These are phyloP conservation scores for Trissonchulus sp. DNA, from an alignment of 2,888 invertebrate species.

Conservation along the genomic window DNA sequence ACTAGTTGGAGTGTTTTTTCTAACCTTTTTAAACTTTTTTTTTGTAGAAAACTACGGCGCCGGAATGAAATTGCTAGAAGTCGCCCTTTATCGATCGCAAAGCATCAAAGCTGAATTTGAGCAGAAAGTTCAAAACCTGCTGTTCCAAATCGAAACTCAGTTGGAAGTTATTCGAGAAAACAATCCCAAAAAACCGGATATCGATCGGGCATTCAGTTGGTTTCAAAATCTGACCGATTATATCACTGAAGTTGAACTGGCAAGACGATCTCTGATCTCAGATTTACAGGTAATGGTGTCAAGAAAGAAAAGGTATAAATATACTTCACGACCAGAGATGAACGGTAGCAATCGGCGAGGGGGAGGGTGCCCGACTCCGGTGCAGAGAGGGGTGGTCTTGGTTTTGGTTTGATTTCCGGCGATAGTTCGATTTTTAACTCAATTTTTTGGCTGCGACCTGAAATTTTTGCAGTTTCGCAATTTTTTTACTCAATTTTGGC, in stretches of 20 bases:
- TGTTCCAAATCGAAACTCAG: not conserved
- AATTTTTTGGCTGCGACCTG: too few relatives aligned
- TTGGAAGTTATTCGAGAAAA: not conserved
- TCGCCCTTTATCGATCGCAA: not conserved
- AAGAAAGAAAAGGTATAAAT: too few relatives aligned
- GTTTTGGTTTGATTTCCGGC: too few relatives aligned
- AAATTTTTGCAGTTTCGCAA: too few relatives aligned
- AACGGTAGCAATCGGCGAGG: too few relatives aligned
- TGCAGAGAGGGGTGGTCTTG: too few relatives aligned
- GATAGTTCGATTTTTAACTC: too few relatives aligned
- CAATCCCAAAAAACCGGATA: not conserved
- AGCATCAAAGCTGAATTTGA: not conserved
- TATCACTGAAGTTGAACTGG: not conserved
- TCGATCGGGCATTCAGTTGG: not conserved
- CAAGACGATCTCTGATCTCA: not conserved
- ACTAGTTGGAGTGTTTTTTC: too few relatives aligned
- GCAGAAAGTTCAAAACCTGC: not conserved
- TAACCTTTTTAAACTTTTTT: too few relatives aligned
- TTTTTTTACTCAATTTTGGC: too few relatives aligned
- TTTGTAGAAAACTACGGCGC: not conserved
- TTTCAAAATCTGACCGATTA: not conserved
- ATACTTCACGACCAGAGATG: too few relatives aligned
- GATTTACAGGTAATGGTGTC: not conserved
- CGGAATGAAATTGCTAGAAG: not conserved
- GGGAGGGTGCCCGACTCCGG: too few relatives aligned